Evolutionary conservation across 2,113 vertebrate species (phyloP).

Genomic region (Phylloscopus trochiloides): DNA sequence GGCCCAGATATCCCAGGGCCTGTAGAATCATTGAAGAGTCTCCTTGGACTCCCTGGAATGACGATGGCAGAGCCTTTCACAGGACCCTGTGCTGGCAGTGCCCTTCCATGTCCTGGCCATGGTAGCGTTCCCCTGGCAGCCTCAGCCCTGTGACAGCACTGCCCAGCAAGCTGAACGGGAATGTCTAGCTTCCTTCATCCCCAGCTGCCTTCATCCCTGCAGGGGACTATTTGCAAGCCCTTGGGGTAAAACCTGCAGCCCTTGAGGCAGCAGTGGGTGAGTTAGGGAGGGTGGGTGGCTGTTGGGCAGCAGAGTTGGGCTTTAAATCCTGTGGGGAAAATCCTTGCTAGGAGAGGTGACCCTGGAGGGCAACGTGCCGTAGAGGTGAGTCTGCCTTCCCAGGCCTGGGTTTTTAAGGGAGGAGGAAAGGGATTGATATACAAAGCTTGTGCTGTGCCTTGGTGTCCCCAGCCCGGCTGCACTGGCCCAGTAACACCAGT

Average conservation of each 20-base stretch:
- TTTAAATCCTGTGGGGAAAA: not conserved
- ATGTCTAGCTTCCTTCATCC: not conserved
- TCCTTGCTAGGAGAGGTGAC: not conserved
- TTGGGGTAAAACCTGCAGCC: not conserved
- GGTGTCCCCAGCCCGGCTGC: not conserved
- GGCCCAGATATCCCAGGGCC: not conserved
- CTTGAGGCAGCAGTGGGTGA: not conserved
- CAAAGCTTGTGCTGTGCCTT: not conserved
- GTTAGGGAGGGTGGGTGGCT: fast-evolving
- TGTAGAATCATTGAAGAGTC: not conserved
- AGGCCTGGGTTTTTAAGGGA: not conserved
- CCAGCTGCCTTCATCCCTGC: fast-evolving
- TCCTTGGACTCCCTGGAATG: fast-evolving
- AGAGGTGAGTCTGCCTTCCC: not conserved
- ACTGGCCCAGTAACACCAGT: not conserved
- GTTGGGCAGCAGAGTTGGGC: fast-evolving
- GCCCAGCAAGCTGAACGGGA: not conserved
- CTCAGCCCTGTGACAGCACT: not conserved
- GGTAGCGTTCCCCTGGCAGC: not conserved
- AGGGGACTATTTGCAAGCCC: not conserved
- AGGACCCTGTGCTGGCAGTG: fast-evolving
- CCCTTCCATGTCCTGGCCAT: fast-evolving
- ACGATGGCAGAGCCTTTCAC: fast-evolving
- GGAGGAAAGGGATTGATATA: not conserved
- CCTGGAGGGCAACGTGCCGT: fast-evolving